Base-by-base conservation (phyloP, 2,888 invertebrate species). In the Hydrotaea diabolus region DNA sequence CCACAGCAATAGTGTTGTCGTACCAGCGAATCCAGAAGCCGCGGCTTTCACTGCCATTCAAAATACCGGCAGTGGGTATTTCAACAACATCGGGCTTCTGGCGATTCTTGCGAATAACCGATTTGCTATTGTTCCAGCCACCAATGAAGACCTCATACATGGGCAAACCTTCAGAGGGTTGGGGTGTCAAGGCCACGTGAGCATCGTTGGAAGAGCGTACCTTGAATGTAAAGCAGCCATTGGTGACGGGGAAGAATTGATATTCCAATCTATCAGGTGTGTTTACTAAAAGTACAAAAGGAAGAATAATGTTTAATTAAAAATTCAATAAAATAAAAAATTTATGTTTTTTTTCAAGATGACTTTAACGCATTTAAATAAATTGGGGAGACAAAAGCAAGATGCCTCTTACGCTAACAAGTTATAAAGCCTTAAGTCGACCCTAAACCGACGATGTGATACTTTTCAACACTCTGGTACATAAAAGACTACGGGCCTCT, bases 121-220 rank as follows among this genome's bases (percentile, higher is more conserved):
- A 96, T 92, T 96, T 97, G 85, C 94, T 93, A 92, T 97, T 97
- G 26, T 94, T 94, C 97, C 97, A 98, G 46, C 97, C 97, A 39
- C 97, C 97, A 88, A 98, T 94, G 93, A 97, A 96, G 74, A 98
- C 91, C 94, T 98, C 97, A 90, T 95, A 95, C 94, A 97, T 96
- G 21, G 97, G 97, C 73, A 95, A 95, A 11, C 94, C 92, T 87
- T 96, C 96, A 71, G 93, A 93, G 1, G 96, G 95, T 0, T 94
- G 94, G 79, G 94, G 93, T 15, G 96, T 95, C 13, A 98, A 94
- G 0, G 96, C 96, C 87, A 98, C 89, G 91, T 98, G 97, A 8
- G 97, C 97, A 93, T 98, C 97, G 89, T 97, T 95, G 0, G 95
- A 89, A 0, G 97, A 94, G 86, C 95, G 95, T 7, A 97, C 95